These are phyloP conservation scores for Caenorhabditis afra DNA, from an alignment of 2,888 invertebrate species.

Conservation along the genomic window DNA sequence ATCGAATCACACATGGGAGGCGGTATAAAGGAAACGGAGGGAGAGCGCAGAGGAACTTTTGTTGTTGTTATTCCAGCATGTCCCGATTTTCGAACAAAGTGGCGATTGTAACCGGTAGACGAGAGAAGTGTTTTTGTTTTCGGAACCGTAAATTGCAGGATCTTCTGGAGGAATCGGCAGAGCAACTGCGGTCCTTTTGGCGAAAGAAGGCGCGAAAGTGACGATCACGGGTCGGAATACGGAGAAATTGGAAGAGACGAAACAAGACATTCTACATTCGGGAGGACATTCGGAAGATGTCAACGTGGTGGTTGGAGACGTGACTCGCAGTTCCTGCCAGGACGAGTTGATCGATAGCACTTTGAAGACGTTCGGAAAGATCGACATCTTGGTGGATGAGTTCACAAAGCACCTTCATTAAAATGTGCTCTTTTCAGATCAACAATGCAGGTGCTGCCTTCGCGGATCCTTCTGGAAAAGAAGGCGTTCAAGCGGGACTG, in stretches of 20 bases:
- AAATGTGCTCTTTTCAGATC: not conserved
- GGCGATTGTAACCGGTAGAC: conserved; percentile 35
- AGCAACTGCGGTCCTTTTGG: conserved; percentile 28
- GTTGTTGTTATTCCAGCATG: conserved; percentile 4
- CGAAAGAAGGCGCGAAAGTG: conserved; percentile 41
- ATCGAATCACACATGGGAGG: not conserved
- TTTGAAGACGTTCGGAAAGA: conserved; percentile 19
- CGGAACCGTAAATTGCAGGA: conserved; percentile 11
- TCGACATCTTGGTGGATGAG: conserved; percentile 30
- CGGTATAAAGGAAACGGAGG: not conserved
- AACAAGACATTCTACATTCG: not conserved
- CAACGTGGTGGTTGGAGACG: conserved; percentile 10
- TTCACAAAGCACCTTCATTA: no score
- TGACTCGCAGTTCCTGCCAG: conserved; percentile 6
- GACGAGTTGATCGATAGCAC: conserved; percentile 24
- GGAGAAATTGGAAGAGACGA: conserved; percentile 21
- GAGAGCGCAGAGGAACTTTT: not conserved
- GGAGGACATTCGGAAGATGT: conserved; percentile 15
- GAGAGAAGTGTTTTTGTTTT: not conserved
- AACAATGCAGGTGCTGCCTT: conserved; percentile 34
- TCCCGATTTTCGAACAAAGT: conserved; percentile 19
- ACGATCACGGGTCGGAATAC: conserved; percentile 39
- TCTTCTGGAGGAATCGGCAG: conserved; percentile 46
- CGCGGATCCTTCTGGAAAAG: conserved; percentile 2
- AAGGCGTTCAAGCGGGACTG: conserved; percentile 9